phyloP scores from a whole-genome alignment of 2,888 invertebrate genomes.

The Diaphora mendica region DNA sequence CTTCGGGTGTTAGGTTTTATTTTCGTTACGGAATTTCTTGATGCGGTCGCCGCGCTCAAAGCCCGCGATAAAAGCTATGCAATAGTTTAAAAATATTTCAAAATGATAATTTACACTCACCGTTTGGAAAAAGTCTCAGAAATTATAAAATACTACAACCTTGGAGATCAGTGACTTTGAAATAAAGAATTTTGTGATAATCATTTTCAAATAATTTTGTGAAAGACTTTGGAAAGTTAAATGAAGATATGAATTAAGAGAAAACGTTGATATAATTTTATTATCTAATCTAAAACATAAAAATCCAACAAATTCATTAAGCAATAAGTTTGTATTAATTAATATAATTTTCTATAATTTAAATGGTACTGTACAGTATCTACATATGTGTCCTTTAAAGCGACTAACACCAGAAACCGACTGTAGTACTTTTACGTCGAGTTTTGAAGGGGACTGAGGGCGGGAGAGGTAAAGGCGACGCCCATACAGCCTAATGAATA shows the following conservation, averaged over 20 bases:
- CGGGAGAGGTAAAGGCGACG: constrained; percentile 46
- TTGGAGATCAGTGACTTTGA: not conserved
- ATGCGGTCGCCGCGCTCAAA: too few species aligned
- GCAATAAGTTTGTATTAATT: too few species aligned
- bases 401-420: constrained; percentile 36
- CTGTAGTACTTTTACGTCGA: constrained; percentile 43
- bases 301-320: too few species aligned
- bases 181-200: not conserved
- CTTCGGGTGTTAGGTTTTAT: too few species aligned
- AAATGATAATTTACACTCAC: too few species aligned
- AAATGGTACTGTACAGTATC: too few species aligned
- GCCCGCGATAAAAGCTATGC: too few species aligned
- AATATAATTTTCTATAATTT: too few species aligned
- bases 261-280: not conserved
- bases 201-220: not conserved
- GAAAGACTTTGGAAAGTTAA: not conserved
- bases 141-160: not conserved
- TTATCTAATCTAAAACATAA: not conserved
- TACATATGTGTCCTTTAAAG: constrained; percentile 17
- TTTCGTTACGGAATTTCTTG: too few species aligned
- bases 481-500: constrained; percentile 75
- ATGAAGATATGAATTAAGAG: not conserved
- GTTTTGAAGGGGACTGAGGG: constrained; percentile 41
- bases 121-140: too few species aligned
- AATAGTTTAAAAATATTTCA: too few species aligned